Conservation (phyloP, 2,797 vertebrate genomes). For the Rhinophrynus dorsalis region DNA sequence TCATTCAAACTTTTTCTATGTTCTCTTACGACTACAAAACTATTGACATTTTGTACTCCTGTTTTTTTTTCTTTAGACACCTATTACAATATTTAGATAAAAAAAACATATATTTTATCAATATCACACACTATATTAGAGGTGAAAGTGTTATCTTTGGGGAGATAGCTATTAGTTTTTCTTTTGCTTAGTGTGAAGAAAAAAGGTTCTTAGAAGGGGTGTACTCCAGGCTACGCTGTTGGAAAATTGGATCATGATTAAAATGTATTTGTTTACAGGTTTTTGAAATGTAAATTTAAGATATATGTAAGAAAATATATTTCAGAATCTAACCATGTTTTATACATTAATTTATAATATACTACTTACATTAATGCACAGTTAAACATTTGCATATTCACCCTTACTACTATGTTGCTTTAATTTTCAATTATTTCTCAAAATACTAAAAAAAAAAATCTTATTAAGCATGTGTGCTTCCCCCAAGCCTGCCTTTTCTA, state of each 20-base stretch:
- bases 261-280: conserved; percentile 12
- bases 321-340: background rate
- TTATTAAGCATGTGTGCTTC: conserved; percentile 40
- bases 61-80: too few relatives aligned
- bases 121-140: too few relatives aligned
- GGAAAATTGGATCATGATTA: conserved; percentile 27
- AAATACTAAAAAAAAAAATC: conserved; percentile 41
- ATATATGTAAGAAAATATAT: conserved; percentile 2
- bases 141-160: too few relatives aligned
- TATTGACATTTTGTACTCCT: too few relatives aligned
- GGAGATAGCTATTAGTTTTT: too few relatives aligned
- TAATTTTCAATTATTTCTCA: conserved; percentile 51
- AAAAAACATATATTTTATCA: too few relatives aligned
- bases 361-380: background rate
- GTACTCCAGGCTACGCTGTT: conserved; percentile 26
- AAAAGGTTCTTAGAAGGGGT: background rate
- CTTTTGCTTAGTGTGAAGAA: background rate
- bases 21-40: too few relatives aligned
- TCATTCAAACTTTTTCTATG: too few relatives aligned
- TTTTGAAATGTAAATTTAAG: conserved; percentile 8
- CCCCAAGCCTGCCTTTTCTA: conserved; percentile 13
- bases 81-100: too few relatives aligned
- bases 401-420: conserved; percentile 54
- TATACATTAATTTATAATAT: background rate
- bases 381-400: conserved; percentile 33